Base-by-base conservation (phyloP, 2,888 invertebrate genomes). In the Meta bourneti region DNA sequence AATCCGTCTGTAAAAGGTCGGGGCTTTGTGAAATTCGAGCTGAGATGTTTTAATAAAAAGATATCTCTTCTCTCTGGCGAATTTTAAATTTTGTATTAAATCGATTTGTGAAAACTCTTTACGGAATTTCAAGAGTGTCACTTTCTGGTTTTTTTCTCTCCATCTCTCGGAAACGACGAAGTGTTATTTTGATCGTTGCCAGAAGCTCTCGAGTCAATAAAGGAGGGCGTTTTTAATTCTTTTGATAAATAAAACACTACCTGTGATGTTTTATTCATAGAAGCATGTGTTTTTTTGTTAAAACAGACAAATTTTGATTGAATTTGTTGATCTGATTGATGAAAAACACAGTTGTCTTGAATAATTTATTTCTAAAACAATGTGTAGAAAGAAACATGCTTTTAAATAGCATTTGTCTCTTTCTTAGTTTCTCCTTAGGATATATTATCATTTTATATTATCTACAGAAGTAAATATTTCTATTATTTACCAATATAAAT, bases 31-130 rank as follows among this genome's bases (percentile, higher is more conserved):
- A 82, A 52, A 82, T 82, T 82, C 72, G 61, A 84, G 74, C 74
- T 84, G 75, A 84, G 69, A 84, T 72, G 84, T 84, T 84, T 80
- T 84, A 84, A 84, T 84, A 84, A 84, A 84, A 84, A 84, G 72
- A 20, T 48, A 78, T 51, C 13, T 52, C 61, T 75, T 48, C 48
- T 84, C 75, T 61, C 61, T 61, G 34, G n/a, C 11, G 75, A 75
- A 54, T 61, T 83, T 52, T 54, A 54, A 54, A 84, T 84, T 86
- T 86, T 71, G 86, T 13, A 71, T 70, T 51, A 49, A 70, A 61
- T 86, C 70, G 78, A 70, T 86, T 70, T 86, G 77, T 77, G 69
- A 85, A 74, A 74, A 61, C 61, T 61, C 61, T 61, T 61, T 61
- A 61, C 61, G 61, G 61, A 16, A 61, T 61, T 61, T 9, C 16